phyloP scores from a whole-genome alignment of 2,113 vertebrate species.

The Ginglymostoma cirratum region DNA sequence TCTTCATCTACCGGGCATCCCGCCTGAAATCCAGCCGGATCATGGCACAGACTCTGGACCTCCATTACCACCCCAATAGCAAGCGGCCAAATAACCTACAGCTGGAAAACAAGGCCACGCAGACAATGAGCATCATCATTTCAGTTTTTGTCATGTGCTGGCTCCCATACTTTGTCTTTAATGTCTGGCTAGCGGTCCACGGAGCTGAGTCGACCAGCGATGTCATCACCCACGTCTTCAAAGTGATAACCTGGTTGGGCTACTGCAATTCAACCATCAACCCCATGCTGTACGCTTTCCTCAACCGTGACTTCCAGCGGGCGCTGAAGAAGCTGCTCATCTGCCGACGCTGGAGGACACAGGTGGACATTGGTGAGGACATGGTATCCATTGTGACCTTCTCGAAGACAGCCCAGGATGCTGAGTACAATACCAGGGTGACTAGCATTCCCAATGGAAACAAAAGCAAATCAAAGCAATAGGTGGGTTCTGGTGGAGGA shows the following conservation, averaged over 20 bases:
- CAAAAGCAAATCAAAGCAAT: conserved; percentile 10
- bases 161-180: conserved; percentile 79
- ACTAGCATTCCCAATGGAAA: conserved; percentile 22
- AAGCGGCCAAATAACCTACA: conserved; percentile 58
- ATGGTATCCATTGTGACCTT: conserved; percentile 61
- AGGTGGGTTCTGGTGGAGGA: neutral
- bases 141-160: conserved; percentile 79
- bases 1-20: conserved; percentile 60
- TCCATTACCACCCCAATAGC: conserved; percentile 62
- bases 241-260: conserved; percentile 58
- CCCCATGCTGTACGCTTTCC: conserved; percentile 57
- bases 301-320: conserved; percentile 58
- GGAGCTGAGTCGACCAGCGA: conserved; percentile 53
- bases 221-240: conserved; percentile 47
- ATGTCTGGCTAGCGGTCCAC: conserved; percentile 64
- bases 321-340: conserved; percentile 67
- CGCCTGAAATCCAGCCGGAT: conserved; percentile 56
- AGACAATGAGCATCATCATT: conserved; percentile 68
- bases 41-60: conserved; percentile 54
- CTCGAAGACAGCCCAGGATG: conserved; percentile 56
- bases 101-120: conserved; percentile 65
- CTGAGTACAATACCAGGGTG: conserved; percentile 40
- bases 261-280: conserved; percentile 62
- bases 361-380: conserved; percentile 57
- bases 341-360: conserved; percentile 54